Evolutionary conservation across 2,888 invertebrate species (phyloP), one percentile per base, ranked within the genome.

Genomic region (Brenthis daphne): DNA sequence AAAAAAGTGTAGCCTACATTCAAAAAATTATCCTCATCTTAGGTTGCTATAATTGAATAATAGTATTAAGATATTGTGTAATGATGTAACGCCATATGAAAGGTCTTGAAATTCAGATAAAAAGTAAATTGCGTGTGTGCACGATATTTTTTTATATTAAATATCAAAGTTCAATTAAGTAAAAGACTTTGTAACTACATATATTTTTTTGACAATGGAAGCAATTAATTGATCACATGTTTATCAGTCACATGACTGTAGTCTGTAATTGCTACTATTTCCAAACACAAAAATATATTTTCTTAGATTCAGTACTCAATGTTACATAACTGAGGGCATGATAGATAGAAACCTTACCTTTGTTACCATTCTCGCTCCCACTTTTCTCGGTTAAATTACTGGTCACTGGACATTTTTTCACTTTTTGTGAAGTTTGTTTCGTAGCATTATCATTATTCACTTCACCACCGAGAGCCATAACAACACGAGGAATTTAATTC

Each of bases 391-490:
- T 89, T 82, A 88, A 87, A 80, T 85, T 86, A 84, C 79, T 88
- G 80, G 78, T 87, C 71, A 87, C 81, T 74, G 89, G 87, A 77
- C 87, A 89, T 89, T 91, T 92, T 91, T 92, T 93, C 88, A 93
- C 92, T 89, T 93, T 93, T 79, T 89, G 87, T 66, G 88, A 78
- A 77, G 86, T 79, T 86, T 87, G 89, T 88, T 90, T 92, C 73
- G 89, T 78, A 80, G 87, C 85, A 85, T 89, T 91, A 84, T 92
- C 92, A 86, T 89, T 92, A 89, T 89, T 92, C 93, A 93, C 93
- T 91, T 93, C 93, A 93, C 93, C 89, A 86, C 92, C 93, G 84
- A 93, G 92, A 90, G 93, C 93, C 93, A 93, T 93, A 92, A 93
- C 93, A 93, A 93, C 89, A 93, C 91, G 89, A 90, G 86, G 86